A percentile compares a stretch with the other conserved stretches of the same genome.
Evolutionary conservation across 2,797 vertebrate genomes (phyloP).

Genomic region (Lerista edwardsae): DNA sequence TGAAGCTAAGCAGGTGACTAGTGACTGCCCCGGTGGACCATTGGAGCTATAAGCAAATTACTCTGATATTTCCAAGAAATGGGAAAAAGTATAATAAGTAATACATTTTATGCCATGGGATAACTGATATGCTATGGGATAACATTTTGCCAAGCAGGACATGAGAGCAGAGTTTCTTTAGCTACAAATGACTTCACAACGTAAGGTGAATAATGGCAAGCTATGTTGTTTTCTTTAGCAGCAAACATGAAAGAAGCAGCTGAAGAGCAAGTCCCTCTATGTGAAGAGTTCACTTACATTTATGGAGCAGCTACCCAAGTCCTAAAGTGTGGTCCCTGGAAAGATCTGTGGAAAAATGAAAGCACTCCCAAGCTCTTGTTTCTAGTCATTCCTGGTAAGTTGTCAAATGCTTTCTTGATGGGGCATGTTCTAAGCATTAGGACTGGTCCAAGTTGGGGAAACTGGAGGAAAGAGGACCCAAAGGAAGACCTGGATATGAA

Average conservation of each 20-base stretch:
- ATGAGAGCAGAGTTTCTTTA: background rate
- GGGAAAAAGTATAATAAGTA: background rate
- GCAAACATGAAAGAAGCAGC: slow-evolving; percentile 65
- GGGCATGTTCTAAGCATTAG: background rate
- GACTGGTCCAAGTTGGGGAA: background rate
- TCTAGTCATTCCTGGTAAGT: slow-evolving; percentile 88
- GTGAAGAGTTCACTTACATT: slow-evolving; percentile 86
- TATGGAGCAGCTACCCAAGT: slow-evolving; percentile 87
- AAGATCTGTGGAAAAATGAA: slow-evolving; percentile 72
- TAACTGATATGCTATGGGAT: background rate
- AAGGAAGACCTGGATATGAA: background rate
- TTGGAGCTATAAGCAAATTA: background rate
- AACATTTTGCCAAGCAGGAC: background rate
- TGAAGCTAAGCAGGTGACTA: background rate
- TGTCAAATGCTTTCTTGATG: background rate
- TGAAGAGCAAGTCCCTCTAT: slow-evolving; percentile 71
- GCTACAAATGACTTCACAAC: background rate
- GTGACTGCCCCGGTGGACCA: no score
- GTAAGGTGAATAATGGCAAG: background rate
- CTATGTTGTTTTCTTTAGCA: slow-evolving; percentile 57
- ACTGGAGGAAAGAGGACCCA: background rate
- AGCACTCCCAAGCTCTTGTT: slow-evolving; percentile 79
- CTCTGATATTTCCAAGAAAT: background rate
- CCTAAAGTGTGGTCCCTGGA: slow-evolving; percentile 85
- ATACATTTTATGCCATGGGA: no score